Evolutionary conservation across 2,113 vertebrate species (phyloP).

Genomic region (Brachypodius melanocephalos): DNA sequence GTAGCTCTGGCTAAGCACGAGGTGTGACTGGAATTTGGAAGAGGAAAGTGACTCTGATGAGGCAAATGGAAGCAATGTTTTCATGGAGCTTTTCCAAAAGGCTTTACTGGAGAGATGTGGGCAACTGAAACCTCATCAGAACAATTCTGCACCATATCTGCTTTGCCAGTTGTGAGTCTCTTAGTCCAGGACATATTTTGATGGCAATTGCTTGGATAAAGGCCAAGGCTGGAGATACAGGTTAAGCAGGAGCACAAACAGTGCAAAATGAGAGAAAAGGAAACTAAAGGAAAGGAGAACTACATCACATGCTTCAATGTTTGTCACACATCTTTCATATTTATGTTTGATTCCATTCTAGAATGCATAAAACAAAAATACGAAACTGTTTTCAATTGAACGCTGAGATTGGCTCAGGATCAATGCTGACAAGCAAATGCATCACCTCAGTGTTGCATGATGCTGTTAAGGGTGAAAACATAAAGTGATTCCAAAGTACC

Average conservation of each 20-base stretch:
- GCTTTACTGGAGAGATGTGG: not conserved
- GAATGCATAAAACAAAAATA: not conserved
- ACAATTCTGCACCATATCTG: not conserved
- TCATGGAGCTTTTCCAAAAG: not conserved
- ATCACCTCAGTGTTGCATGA: not conserved
- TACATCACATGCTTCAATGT: not conserved
- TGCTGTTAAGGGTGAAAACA: not conserved
- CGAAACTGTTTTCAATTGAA: not conserved
- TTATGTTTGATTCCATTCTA: not conserved
- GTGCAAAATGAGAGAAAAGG: not conserved
- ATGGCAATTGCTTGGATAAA: not conserved
- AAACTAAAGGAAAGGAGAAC: not conserved
- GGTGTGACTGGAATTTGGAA: not conserved
- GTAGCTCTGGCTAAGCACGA: not conserved
- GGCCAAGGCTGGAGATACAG: not conserved
- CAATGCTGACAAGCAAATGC: not conserved
- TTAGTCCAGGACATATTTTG: not conserved
- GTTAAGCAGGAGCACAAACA: not conserved
- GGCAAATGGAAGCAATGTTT: not conserved
- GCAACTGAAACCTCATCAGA: not conserved
- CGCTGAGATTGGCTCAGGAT: not conserved
- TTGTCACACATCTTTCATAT: not conserved
- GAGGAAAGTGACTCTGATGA: not conserved
- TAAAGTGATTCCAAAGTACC: not conserved
- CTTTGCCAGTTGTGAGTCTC: not conserved